Conservation (phyloP, 2,113 vertebrate species). For the Gymnocephalus cernua region DNA sequence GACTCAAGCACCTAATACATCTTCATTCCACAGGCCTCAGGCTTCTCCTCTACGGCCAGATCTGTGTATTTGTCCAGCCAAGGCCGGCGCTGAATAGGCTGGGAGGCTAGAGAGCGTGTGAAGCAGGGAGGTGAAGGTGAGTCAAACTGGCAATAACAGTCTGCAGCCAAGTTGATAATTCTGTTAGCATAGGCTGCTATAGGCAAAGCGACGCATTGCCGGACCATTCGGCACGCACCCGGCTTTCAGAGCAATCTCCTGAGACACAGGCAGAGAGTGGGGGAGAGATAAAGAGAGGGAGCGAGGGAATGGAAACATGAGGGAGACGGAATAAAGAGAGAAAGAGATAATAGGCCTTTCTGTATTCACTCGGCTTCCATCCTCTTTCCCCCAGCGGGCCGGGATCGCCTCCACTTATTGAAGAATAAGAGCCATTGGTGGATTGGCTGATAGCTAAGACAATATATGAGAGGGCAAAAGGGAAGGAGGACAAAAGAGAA, state of each 20-base stretch:
- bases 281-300: conserved; percentile 48
- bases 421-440: conserved; percentile 66
- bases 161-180: conserved; percentile 66
- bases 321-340: conserved; percentile 67
- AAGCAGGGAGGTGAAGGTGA: conserved; percentile 49
- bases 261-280: conserved; percentile 49
- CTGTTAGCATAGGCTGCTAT: conserved; percentile 59
- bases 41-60: conserved; percentile 25
- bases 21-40: conserved; percentile 41
- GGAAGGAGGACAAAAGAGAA: conserved; percentile 43
- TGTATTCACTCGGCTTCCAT: conserved; percentile 66
- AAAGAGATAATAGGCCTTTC: conserved; percentile 74
- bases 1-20: conserved; percentile 43
- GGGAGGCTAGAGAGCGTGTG: conserved; percentile 18
- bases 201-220: conserved; percentile 13
- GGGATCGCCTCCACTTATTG: conserved; percentile 69
- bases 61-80: conserved; percentile 42
- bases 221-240: conserved; percentile 51
- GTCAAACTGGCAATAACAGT: conserved; percentile 40
- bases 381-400: conserved; percentile 49
- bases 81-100: conserved; percentile 11
- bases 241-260: conserved; percentile 49
- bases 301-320: conserved; percentile 60
- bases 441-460: conserved; percentile 68
- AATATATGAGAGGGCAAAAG: conserved; percentile 62